Percentiles rank a stretch among this genome's conserved stretches.
Conservation (phyloP, 2,888 invertebrate species). For the Xanthorhoe designata region DNA sequence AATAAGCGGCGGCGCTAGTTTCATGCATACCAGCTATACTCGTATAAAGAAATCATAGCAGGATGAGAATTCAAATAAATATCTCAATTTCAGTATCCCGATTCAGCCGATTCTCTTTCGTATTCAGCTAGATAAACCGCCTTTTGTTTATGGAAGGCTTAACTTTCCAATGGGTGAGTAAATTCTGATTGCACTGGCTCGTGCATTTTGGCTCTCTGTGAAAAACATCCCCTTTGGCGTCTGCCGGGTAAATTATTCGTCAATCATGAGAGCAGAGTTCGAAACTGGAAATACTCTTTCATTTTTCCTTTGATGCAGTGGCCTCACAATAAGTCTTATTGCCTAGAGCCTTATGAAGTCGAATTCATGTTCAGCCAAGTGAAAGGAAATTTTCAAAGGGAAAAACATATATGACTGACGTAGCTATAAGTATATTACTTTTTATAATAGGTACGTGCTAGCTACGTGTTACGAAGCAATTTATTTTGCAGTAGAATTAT, state of each 20-base stretch:
- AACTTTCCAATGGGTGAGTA: constrained; percentile 35
- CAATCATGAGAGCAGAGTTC: constrained; percentile 10
- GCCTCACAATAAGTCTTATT: not conserved
- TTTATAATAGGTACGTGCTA: too few species aligned
- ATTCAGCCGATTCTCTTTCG: not conserved
- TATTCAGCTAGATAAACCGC: constrained; percentile 8
- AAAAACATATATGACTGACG: not conserved
- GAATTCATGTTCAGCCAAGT: not conserved
- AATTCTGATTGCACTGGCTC: constrained; percentile 32
- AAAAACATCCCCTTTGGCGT: constrained; percentile 17
- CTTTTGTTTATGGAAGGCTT: constrained; percentile 30
- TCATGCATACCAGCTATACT: too few species aligned
- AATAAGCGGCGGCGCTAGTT: too few species aligned
- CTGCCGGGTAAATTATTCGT: constrained; percentile 12
- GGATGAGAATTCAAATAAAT: not conserved
- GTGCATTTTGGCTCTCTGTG: constrained; percentile 17
- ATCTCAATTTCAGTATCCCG: not conserved
- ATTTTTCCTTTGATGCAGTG: not conserved
- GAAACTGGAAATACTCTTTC: not conserved
- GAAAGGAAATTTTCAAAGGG: not conserved
- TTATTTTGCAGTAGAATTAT: not conserved
- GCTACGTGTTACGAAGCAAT: too few species aligned
- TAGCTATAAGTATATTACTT: not conserved
- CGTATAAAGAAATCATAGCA: too few species aligned
- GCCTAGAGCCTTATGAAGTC: not conserved